Evolutionary conservation across 2,888 invertebrate species (phyloP).

Genomic region (Diaprepes abbreviatus): DNA sequence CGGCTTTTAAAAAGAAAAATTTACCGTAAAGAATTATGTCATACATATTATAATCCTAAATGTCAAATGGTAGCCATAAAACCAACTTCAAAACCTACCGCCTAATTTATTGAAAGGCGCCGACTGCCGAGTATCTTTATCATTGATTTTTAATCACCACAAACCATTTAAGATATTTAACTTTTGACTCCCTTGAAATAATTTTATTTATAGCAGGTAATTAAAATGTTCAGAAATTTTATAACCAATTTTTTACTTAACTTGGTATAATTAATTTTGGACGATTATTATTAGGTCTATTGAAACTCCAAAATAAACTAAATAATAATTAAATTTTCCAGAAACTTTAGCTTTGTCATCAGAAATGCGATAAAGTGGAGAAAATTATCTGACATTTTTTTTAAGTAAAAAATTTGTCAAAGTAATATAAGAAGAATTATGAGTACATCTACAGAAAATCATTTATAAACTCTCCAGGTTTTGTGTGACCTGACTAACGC

Average conservation of each 20-base stretch:
- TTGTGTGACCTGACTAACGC: no score
- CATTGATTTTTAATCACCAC: conserved; percentile 48
- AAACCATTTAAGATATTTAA: conserved; percentile 46
- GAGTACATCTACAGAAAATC: no score
- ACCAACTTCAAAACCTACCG: conserved; percentile 46
- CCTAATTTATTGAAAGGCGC: conserved; percentile 49
- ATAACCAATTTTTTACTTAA: conserved; percentile 12
- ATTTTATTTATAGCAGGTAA: conserved; percentile 35
- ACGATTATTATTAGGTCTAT: neutral
- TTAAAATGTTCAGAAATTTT: conserved; percentile 32
- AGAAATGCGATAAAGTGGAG: no score
- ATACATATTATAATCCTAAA: conserved; percentile 44
- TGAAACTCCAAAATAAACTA: no score
- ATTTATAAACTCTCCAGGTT: no score
- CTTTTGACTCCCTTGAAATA: conserved; percentile 41
- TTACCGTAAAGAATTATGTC: conserved; percentile 42
- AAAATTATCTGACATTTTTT: no score
- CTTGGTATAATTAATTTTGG: conserved; percentile 8
- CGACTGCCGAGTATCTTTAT: conserved; percentile 45
- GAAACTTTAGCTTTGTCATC: no score
- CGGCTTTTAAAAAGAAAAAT: conserved; percentile 36
- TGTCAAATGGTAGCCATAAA: conserved; percentile 48
- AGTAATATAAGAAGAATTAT: no score
- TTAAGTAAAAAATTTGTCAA: no score
- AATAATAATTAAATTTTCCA: no score